phyloP scores from a whole-genome alignment of 2,113 vertebrate species.

The Crypturellus undulatus region DNA sequence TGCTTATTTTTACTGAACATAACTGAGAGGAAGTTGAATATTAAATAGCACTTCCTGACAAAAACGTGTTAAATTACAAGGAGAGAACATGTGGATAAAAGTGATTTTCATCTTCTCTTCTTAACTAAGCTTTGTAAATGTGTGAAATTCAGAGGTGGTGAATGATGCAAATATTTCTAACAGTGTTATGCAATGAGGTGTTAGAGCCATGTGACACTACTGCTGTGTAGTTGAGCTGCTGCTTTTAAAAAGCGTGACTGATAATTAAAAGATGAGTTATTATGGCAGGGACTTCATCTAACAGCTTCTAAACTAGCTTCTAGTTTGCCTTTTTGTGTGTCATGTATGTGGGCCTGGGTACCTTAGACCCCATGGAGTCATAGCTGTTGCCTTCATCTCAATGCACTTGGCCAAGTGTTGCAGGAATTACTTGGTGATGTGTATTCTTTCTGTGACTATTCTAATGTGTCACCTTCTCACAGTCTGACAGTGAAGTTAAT shows the following conservation, averaged over 20 bases:
- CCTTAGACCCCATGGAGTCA: not conserved
- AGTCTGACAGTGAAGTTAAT: not conserved
- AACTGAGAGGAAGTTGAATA: not conserved
- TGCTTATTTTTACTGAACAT: not conserved
- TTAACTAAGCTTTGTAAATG: not conserved
- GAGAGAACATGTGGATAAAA: conserved; percentile 3
- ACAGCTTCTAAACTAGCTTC: not conserved
- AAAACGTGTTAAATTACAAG: not conserved
- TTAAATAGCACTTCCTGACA: conserved; percentile 13
- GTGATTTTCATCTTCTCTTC: not conserved
- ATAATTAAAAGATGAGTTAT: not conserved
- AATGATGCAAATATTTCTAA: not conserved
- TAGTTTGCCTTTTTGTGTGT: not conserved
- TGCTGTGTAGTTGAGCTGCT: not conserved
- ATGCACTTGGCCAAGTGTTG: not conserved
- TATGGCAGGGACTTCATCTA: not conserved
- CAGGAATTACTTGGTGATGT: not conserved
- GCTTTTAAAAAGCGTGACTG: not conserved
- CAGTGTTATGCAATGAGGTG: not conserved
- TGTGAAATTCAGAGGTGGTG: conserved; percentile 24
- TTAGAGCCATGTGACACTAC: not conserved
- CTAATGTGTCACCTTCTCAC: not conserved
- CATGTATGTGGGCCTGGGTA: not conserved
- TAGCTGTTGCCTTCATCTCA: not conserved
- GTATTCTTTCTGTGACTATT: not conserved